Evolutionary conservation across 2,113 vertebrate genomes (phyloP), one percentile per base, ranked within the genome.

Genomic region (Chaenogobius annularis): DNA sequence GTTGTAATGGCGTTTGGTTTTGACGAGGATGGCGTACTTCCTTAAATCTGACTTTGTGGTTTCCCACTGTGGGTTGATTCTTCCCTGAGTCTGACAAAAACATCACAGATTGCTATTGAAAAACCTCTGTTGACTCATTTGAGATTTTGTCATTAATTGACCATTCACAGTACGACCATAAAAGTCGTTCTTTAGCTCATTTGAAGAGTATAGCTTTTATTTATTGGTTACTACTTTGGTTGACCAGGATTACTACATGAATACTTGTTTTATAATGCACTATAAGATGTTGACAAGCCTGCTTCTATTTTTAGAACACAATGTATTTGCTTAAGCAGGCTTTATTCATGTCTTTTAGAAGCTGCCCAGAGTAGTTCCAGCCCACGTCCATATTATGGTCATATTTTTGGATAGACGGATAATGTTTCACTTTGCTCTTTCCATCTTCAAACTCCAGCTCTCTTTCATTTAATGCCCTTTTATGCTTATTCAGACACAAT

Each of bases 401-500:
- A 20, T 63, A 66, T 73, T 73, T 82, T 70, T 79, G 61, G 23
- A 12, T 15, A 3, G 19, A 70, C 5, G 10, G 22, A 52, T 72
- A 69, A 58, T 15, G 7, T 72, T 73, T 13, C 14, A 74, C 55
- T 64, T 61, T 74, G 31, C 59, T 65, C 10, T 26, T 50, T 73
- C 7, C 50, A 47, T 56, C 37, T 70, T 73, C 15, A 75, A 75
- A 82, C 66, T 40, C 20, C 31, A 72, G 55, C 47, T 23, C 11
- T 58, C 46, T 69, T 79, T 68, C 64, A 68, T 62, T 78, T 72
- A 11, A 73, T 68, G 65, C 65, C 7, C 44, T 62, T 78, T 76
- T 75, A 46, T 31, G n/a, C 72, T 71, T 55, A 72, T 85, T 80
- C 56, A 83, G 37, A 68, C 69, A 77, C 78, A 80, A 83, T 77